Conservation (phyloP, 2,888 invertebrate species). For the Lucinisca nassula region DNA sequence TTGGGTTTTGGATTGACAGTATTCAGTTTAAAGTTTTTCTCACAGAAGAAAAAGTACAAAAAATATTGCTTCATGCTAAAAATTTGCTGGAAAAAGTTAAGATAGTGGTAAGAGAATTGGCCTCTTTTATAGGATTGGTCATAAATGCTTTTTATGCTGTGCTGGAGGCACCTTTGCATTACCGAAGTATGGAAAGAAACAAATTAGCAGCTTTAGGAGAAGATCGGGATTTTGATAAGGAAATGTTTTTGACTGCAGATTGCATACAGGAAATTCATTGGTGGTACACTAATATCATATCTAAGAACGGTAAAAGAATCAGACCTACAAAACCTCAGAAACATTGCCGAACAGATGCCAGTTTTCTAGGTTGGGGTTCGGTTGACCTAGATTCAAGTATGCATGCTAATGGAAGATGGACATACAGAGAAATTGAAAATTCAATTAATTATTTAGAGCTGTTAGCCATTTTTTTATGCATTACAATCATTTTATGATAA, state of each 20-base stretch:
- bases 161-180: constrained; percentile 52
- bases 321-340: constrained; percentile 22
- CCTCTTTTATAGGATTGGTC: constrained; percentile 34
- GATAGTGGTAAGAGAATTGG: constrained; percentile 29
- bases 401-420: constrained; percentile 34
- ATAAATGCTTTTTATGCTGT: constrained; percentile 30
- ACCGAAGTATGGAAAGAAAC: constrained; percentile 37
- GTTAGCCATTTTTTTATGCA: constrained; percentile 38
- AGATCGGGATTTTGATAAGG: constrained; percentile 18
- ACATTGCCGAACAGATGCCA: constrained; percentile 41
- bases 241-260: not conserved
- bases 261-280: constrained; percentile 2
- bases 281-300: constrained; percentile 23
- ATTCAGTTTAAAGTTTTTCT: constrained; percentile 47
- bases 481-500: constrained; percentile 19
- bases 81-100: not conserved
- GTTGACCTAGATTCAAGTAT: not conserved
- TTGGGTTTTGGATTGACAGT: constrained; percentile 47
- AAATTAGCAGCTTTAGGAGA: constrained; percentile 30
- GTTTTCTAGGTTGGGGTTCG: constrained; percentile 32
- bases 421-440: not conserved
- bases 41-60: constrained; percentile 43
- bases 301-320: constrained; percentile 43
- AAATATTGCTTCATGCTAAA: constrained; percentile 31
- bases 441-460: constrained; percentile 49